Evolutionary conservation across 2,113 vertebrate genomes (phyloP).

Genomic region (Tricholaema leucomelas): DNA sequence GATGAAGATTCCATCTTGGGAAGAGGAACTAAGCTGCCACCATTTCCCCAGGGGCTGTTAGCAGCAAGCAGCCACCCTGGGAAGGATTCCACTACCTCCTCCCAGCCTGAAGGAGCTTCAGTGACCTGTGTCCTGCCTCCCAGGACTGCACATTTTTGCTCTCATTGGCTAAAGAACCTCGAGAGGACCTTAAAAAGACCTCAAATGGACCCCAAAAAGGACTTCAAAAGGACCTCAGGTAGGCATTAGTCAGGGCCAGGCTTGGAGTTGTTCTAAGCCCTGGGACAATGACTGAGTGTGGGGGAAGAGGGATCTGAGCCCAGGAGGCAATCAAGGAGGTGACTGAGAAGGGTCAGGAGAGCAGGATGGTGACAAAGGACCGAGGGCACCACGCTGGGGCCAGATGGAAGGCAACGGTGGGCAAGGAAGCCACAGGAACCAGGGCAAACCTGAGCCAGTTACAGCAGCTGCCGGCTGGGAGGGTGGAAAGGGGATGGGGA

Average conservation of each 20-base stretch:
- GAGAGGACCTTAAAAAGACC: neutral
- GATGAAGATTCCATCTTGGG: constrained; percentile 49
- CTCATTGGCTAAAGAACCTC: neutral
- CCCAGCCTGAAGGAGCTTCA: neutral
- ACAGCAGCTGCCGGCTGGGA: neutral
- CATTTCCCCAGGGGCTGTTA: constrained; percentile 10
- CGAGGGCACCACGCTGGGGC: neutral
- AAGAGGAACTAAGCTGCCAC: constrained; percentile 45
- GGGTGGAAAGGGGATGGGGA: neutral
- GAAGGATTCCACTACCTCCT: neutral
- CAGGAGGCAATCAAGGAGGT: neutral
- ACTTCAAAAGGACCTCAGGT: neutral
- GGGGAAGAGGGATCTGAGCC: neutral
- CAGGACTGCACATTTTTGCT: neutral
- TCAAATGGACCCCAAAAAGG: too few relatives aligned
- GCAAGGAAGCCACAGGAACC: neutral
- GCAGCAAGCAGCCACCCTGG: neutral
- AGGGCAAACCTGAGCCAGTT: neutral
- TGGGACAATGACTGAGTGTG: neutral
- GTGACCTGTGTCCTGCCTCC: neutral
- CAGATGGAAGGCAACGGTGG: constrained; percentile 30
- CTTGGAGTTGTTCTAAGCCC: neutral
- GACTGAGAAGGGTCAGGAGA: constrained; percentile 32
- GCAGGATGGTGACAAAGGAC: constrained; percentile 38
- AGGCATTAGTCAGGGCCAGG: neutral